phyloP scores from a whole-genome alignment of 2,113 vertebrate genomes.

The Nycticorax nycticorax region DNA sequence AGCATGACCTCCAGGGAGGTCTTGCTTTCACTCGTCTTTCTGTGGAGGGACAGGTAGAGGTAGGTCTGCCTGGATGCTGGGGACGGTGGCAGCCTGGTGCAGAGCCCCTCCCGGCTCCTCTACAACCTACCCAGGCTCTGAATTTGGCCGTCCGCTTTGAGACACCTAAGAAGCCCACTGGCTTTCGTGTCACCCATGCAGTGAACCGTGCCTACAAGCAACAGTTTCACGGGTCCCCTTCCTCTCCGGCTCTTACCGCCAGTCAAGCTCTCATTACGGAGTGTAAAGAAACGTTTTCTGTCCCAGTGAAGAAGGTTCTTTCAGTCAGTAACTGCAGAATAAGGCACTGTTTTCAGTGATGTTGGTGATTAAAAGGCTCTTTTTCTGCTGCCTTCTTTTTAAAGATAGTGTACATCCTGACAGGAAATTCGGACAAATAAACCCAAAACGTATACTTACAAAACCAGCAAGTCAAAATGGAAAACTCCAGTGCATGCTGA shows the following conservation, averaged over 20 bases:
- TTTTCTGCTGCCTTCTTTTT: conserved; percentile 17
- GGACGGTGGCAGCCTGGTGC: rapidly evolving
- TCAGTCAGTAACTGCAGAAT: neutral
- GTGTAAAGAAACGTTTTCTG: neutral
- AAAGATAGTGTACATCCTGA: neutral
- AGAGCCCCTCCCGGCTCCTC: neutral
- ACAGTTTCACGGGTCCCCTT: neutral
- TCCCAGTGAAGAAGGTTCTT: neutral
- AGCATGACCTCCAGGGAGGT: neutral
- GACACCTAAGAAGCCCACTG: neutral
- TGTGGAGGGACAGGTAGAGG: neutral
- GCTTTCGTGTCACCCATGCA: neutral
- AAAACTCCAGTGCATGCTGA: neutral
- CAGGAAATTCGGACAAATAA: neutral
- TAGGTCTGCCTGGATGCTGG: neutral
- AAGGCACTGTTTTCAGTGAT: neutral
- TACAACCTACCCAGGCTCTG: neutral
- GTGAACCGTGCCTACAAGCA: neutral
- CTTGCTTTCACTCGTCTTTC: neutral
- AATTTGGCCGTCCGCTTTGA: neutral
- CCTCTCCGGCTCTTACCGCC: neutral
- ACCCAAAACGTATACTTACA: neutral
- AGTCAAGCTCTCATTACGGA: rapidly evolving
- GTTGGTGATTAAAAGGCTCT: neutral
- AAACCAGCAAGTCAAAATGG: neutral